These are phyloP conservation scores for Panthera leo DNA, from an alignment of 2,113 vertebrate species.

Conservation along the genomic window DNA sequence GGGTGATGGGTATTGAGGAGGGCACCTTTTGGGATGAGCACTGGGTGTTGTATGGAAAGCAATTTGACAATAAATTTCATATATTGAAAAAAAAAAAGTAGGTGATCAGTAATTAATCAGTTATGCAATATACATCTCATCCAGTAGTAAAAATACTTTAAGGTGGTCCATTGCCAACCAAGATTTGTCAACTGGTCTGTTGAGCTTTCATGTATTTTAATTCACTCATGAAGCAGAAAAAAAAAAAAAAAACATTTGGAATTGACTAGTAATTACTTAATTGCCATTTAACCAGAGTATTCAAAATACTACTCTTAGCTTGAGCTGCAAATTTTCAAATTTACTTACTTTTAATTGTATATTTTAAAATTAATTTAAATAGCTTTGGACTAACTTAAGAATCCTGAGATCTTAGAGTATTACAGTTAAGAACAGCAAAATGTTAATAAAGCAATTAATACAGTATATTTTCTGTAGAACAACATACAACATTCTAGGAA, in stretches of 20 bases:
- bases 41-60: no score
- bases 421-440: background rate
- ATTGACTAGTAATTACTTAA: background rate
- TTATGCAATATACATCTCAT: background rate
- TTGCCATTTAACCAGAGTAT: background rate
- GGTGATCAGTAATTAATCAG: background rate
- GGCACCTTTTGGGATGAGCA: no score
- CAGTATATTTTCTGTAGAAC: background rate
- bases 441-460: background rate
- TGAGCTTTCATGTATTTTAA: conserved; percentile 21
- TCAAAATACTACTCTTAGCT: background rate
- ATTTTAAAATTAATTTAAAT: conserved; percentile 1
- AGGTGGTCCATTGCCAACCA: background rate
- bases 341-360: background rate
- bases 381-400: background rate
- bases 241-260: background rate
- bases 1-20: no score
- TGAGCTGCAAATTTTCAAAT: background rate
- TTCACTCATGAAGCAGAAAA: background rate
- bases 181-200: background rate
- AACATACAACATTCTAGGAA: background rate
- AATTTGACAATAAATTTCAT: no score
- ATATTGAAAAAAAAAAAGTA: background rate
- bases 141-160: background rate
- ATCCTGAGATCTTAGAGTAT: background rate